Evolutionary conservation across 2,888 invertebrate species (phyloP).

Genomic region (Hipparchia sbordonii): DNA sequence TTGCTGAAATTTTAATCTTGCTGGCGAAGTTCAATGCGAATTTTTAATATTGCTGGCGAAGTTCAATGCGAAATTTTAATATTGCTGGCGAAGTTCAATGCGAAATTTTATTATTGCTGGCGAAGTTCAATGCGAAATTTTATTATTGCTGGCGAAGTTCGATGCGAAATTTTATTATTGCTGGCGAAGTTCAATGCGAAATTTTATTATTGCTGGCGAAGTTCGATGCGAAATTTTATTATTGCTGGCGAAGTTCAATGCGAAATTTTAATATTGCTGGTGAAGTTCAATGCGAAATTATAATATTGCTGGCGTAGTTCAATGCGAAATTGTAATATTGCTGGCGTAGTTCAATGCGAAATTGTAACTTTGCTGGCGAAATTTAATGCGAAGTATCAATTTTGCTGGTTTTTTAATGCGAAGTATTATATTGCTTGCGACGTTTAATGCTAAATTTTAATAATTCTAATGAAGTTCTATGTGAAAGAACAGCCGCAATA

Average conservation of each 20-base stretch:
- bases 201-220: not conserved
- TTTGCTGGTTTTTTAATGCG: not conserved
- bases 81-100: too few relatives aligned
- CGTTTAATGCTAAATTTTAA: not conserved
- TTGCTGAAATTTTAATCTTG: too few relatives aligned
- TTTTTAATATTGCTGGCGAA: not conserved
- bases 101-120: not conserved
- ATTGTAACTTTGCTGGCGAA: not conserved
- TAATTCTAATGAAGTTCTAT: not conserved
- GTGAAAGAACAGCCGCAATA: not conserved
- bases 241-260: not conserved
- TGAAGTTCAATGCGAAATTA: too few relatives aligned
- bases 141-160: too few relatives aligned
- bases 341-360: not conserved
- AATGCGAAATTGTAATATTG: not conserved
- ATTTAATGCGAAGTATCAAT: not conserved
- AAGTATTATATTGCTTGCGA: not conserved
- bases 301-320: too few relatives aligned
- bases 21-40: too few relatives aligned
- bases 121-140: not conserved
- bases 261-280: not conserved
- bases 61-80: not conserved
- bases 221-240: too few relatives aligned
- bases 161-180: not conserved
- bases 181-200: not conserved